phyloP scores from a whole-genome alignment of 2,113 vertebrate genomes.

The Actenoides hombroni region DNA sequence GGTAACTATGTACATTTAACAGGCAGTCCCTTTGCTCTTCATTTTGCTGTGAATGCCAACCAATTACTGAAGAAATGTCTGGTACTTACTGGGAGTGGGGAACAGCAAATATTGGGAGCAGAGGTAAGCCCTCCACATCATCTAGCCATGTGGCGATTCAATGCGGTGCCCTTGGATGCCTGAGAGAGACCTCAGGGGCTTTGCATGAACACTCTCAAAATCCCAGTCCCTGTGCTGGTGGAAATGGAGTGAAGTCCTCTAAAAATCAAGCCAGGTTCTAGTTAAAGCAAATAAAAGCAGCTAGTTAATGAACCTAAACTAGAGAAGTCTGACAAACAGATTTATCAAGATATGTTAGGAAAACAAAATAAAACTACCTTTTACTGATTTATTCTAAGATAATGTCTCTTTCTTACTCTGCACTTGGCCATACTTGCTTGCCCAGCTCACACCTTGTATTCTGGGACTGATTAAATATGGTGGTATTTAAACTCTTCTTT shows the following conservation, averaged over 20 bases:
- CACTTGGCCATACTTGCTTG: neutral
- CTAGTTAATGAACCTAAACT: neutral
- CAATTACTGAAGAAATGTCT: neutral
- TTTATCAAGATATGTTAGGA: neutral
- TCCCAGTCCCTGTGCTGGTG: neutral
- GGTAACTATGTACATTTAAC: neutral
- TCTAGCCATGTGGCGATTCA: neutral
- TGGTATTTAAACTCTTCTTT: neutral
- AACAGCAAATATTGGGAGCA: neutral
- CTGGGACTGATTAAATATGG: neutral
- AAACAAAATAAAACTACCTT: neutral
- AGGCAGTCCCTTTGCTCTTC: neutral
- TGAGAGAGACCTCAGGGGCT: neutral
- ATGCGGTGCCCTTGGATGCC: neutral
- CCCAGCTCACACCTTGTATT: neutral
- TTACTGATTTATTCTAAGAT: neutral
- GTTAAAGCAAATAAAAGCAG: neutral
- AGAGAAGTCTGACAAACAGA: neutral
- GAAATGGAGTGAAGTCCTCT: neutral
- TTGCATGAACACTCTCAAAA: neutral
- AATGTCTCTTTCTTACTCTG: neutral
- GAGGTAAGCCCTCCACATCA: neutral
- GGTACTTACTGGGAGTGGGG: neutral
- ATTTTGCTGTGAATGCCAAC: neutral
- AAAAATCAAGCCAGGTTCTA: neutral